Evolutionary conservation across 2,888 invertebrate genomes (phyloP).

Genomic region (Stenodera caucasica): DNA sequence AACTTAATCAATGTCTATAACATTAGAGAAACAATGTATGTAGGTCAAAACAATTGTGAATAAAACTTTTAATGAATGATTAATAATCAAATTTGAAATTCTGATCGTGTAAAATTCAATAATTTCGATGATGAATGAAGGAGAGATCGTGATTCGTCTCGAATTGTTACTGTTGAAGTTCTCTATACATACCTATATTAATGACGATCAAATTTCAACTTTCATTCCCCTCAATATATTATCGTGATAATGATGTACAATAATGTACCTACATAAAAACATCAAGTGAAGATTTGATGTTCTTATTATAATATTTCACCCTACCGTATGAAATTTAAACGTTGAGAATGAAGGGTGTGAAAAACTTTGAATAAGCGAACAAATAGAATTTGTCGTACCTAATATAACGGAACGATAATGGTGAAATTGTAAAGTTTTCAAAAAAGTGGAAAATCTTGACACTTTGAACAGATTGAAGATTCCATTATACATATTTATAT

Average conservation of each 20-base stretch:
- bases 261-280: background rate
- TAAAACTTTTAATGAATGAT: too few relatives aligned
- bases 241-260: too few relatives aligned
- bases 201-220: background rate
- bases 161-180: too few relatives aligned
- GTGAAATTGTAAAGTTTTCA: background rate
- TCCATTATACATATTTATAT: too few relatives aligned
- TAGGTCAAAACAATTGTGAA: background rate
- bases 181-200: too few relatives aligned
- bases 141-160: too few relatives aligned
- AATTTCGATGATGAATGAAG: too few relatives aligned
- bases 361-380: background rate
- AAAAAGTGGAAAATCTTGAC: background rate
- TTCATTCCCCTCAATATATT: too few relatives aligned
- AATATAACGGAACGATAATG: background rate
- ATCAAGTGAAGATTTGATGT: background rate
- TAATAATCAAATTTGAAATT: too few relatives aligned
- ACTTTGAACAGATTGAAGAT: too few relatives aligned
- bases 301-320: background rate
- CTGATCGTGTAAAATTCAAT: too few relatives aligned
- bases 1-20: slow-evolving; percentile 5
- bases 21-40: slow-evolving; percentile 1
- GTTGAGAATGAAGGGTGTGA: background rate
- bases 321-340: background rate
- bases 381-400: too few relatives aligned